Evolutionary conservation across 2,113 vertebrate genomes (phyloP), one percentile per base, ranked within the genome.

Genomic region (Gasterosteus aculeatus): DNA sequence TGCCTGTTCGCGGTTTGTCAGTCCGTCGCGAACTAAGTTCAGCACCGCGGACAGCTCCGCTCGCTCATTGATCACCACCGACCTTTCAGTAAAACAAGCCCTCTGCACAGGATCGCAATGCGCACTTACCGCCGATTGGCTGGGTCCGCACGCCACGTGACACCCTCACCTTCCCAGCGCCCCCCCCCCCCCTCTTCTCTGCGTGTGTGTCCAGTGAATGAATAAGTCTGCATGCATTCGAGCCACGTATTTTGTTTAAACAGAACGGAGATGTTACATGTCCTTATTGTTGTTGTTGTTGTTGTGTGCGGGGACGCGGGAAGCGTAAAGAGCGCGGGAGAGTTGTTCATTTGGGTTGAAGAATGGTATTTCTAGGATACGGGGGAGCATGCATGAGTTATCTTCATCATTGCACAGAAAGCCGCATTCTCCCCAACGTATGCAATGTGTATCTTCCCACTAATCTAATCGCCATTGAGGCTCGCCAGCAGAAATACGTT

Each of bases 61-160:
- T 83, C 70, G 18, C 64, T 80, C 88, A 91, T 90, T 88, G 85
- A 89, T 89, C 89, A 75, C 78, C 26, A 83, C 38, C 69, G 79
- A 66, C 63, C 83, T 67, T 82, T 90, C 83, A 89, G 90, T 91
- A 75, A 84, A 89, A 91, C 72, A 67, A 77, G 61, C 75, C 69
- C 62, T 78, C 87, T 87, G 86, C 86, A 91, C 91, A 88, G 85
- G 86, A 92, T 92, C 92, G 92, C 92, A 93, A 91, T 93, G 92
- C 91, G 91, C 92, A 93, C 91, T 93, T 86, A 72, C 69, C 72
- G 59, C 84, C 60, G 81, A 93, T 93, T 85, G 92, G 92, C 75
- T 81, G 63, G 7, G 42, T 31, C 12, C 1, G 1, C 31, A 10
- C 0, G 42, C 73, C 89, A 90, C 87, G 85, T 92, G 87, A 82